Conservation (phyloP, 2,113 vertebrate species). For the Cacatua alba region DNA sequence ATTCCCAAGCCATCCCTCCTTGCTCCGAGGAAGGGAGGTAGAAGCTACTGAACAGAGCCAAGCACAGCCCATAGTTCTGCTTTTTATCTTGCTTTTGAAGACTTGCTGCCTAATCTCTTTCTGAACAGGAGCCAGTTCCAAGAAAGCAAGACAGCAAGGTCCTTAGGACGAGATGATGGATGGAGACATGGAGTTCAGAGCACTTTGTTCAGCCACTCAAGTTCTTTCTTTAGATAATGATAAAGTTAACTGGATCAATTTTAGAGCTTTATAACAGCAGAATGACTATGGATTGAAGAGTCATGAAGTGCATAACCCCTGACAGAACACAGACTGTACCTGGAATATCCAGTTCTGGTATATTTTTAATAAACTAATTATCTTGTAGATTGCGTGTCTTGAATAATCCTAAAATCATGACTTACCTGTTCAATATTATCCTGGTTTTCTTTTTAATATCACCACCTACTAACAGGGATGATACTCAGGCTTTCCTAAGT, state of each 20-base stretch:
- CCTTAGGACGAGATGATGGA: constrained; percentile 64
- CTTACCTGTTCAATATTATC: neutral
- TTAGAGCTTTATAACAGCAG: constrained; percentile 13
- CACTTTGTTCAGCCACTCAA: constrained; percentile 46
- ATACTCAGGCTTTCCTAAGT: neutral
- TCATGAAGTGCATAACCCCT: neutral
- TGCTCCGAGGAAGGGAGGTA: neutral
- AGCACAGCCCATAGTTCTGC: neutral
- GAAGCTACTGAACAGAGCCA: constrained; percentile 21
- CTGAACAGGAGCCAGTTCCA: constrained; percentile 64
- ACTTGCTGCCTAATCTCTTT: constrained; percentile 47
- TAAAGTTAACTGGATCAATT: constrained; percentile 46
- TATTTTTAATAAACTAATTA: neutral
- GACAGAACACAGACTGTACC: neutral
- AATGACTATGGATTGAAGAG: constrained; percentile 7
- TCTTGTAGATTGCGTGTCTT: neutral
- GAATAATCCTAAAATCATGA: neutral
- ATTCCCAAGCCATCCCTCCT: neutral
- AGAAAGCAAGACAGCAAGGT: constrained; percentile 38
- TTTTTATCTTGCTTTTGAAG: constrained; percentile 60
- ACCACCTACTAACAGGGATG: accelerated
- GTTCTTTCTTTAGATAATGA: constrained; percentile 16
- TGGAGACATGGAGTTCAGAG: constrained; percentile 38
- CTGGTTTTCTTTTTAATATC: neutral
- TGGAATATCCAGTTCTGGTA: neutral